Conservation (phyloP, 2,888 invertebrate species). For the Dusona sp. region DNA sequence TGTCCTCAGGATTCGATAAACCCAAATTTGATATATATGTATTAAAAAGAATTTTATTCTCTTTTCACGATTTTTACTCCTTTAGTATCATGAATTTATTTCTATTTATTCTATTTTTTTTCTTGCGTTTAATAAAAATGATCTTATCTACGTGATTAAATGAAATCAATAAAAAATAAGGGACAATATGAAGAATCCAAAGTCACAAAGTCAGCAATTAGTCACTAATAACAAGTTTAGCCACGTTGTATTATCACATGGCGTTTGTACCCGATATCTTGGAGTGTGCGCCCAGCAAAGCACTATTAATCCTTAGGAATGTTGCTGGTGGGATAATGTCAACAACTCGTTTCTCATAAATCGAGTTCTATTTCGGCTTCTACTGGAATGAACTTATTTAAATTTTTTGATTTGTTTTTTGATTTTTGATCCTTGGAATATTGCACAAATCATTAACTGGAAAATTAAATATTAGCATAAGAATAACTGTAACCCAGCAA, state of each 20-base stretch:
- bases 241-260: constrained; percentile 47
- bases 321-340: constrained; percentile 31
- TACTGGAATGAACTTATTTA: neutral
- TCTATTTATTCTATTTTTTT: too few relatives aligned
- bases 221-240: constrained; percentile 55
- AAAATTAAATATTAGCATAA: too few relatives aligned
- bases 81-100: neutral
- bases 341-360: constrained; percentile 28
- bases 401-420: neutral
- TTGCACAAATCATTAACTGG: neutral
- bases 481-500: neutral
- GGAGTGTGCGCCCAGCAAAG: constrained; percentile 49
- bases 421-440: neutral
- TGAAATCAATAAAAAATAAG: neutral
- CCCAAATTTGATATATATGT: constrained; percentile 5
- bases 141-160: neutral
- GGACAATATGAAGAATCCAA: constrained; percentile 30
- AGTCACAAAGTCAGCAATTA: constrained; percentile 42
- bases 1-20: constrained; percentile 38
- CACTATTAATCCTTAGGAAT: constrained; percentile 18
- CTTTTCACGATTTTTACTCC: constrained; percentile 26
- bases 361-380: constrained; percentile 3
- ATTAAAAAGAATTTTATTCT: constrained; percentile 17
- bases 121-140: neutral
- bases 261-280: constrained; percentile 42